These are phyloP conservation scores for Myiagra hebetior DNA, from an alignment of 2,113 vertebrate genomes.

Conservation along the genomic window DNA sequence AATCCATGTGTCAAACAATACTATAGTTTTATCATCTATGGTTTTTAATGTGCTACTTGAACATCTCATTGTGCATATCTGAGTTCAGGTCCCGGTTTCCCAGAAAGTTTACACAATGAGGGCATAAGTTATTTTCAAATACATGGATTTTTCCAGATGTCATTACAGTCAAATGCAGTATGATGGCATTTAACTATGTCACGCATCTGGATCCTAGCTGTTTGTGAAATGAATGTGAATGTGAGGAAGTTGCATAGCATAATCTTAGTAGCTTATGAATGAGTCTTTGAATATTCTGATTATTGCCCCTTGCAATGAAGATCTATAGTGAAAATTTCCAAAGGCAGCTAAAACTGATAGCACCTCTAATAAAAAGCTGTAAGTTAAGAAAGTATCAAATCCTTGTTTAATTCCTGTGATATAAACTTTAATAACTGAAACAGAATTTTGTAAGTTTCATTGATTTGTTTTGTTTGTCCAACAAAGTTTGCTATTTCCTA, in stretches of 20 bases:
- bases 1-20: slow-evolving; percentile 19
- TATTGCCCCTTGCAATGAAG: background rate
- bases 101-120: slow-evolving; percentile 18
- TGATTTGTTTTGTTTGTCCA: slow-evolving; percentile 25
- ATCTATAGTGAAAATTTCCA: slow-evolving; percentile 45
- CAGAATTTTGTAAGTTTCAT: slow-evolving; percentile 14
- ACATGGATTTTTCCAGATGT: background rate
- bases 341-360: slow-evolving; percentile 31
- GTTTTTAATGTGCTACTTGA: slow-evolving; percentile 15
- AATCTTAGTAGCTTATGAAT: slow-evolving; percentile 20
- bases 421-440: slow-evolving; percentile 53
- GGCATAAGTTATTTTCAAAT: slow-evolving; percentile 15
- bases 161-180: background rate
- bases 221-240: slow-evolving; percentile 40
- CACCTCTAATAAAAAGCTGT: slow-evolving; percentile 18
- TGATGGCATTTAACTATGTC: slow-evolving; percentile 26
- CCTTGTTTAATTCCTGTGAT: background rate
- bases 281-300: slow-evolving; percentile 21
- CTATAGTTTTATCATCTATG: slow-evolving; percentile 21
- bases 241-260: background rate
- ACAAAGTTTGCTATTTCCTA: slow-evolving; percentile 41
- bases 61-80: background rate
- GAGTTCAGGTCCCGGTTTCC: slow-evolving; percentile 33
- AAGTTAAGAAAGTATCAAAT: slow-evolving; percentile 39
- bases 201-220: slow-evolving; percentile 22